Evolutionary conservation across 2,113 vertebrate species (phyloP).

Genomic region (Onychostruthus taczanowskii): DNA sequence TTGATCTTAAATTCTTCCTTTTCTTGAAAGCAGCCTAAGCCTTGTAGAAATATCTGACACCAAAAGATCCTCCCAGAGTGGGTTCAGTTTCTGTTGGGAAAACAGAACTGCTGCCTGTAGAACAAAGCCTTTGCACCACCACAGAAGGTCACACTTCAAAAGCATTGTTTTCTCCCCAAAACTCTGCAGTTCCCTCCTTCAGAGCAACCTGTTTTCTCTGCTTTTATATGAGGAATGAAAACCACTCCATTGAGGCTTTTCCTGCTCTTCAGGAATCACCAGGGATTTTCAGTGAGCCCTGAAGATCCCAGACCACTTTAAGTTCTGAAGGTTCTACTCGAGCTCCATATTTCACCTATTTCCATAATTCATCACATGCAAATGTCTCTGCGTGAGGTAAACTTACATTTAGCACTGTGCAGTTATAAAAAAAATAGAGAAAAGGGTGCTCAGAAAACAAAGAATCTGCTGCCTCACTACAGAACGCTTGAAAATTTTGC

Average conservation of each 20-base stretch:
- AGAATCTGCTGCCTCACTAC: neutral
- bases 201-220: neutral
- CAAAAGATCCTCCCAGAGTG: neutral
- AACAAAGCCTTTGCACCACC: neutral
- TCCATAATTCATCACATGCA: neutral
- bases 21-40: neutral
- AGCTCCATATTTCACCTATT: neutral
- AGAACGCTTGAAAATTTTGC: neutral
- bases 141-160: neutral
- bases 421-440: neutral
- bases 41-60: neutral
- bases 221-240: neutral
- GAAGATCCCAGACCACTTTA: neutral
- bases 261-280: neutral
- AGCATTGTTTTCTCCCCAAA: neutral
- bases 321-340: neutral
- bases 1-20: neutral
- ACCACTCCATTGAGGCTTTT: neutral
- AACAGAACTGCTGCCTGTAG: neutral
- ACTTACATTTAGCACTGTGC: neutral
- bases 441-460: neutral
- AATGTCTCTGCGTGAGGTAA: neutral
- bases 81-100: neutral
- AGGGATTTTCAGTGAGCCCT: neutral
- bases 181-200: neutral